These are phyloP conservation scores for Astropecten irregularis DNA, from an alignment of 53 echinoderm and acorn worm species.

Conservation along the genomic window DNA sequence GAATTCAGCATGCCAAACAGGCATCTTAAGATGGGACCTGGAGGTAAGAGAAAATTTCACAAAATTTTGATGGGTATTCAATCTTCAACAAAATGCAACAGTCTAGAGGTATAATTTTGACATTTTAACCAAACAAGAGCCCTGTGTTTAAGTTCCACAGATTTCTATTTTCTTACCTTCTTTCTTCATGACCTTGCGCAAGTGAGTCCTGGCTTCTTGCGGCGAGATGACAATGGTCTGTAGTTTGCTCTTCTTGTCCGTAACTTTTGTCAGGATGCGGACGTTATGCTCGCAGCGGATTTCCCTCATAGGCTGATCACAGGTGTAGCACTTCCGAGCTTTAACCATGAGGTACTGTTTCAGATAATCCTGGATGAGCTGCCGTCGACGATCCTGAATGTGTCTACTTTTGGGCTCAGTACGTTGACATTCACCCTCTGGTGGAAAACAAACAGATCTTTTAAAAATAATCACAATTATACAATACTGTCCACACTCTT, in stretches of 20 bases:
- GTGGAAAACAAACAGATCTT: background rate
- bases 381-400: constrained; percentile 61
- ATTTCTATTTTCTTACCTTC: constrained; percentile 68
- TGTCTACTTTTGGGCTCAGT: constrained; percentile 39
- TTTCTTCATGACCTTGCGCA: constrained; percentile 72
- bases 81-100: no score
- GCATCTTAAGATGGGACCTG: constrained; percentile 39
- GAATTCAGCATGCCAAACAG: constrained; percentile 67
- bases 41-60: no score
- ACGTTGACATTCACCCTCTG: background rate
- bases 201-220: constrained; percentile 78
- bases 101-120: no score
- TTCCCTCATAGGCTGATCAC: constrained; percentile 57
- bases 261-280: constrained; percentile 74
- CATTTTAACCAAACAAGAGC: no score
- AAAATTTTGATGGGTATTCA: no score
- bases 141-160: no score
- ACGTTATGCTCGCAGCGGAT: constrained; percentile 81
- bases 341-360: constrained; percentile 60
- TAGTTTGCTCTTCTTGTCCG: constrained; percentile 15
- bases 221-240: constrained; percentile 77
- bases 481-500: background rate
- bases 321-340: constrained; percentile 69
- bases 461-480: background rate
- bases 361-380: constrained; percentile 73